Conservation (phyloP, 1,140 invertebrate species). For the Rhizoglyphus robini region DNA sequence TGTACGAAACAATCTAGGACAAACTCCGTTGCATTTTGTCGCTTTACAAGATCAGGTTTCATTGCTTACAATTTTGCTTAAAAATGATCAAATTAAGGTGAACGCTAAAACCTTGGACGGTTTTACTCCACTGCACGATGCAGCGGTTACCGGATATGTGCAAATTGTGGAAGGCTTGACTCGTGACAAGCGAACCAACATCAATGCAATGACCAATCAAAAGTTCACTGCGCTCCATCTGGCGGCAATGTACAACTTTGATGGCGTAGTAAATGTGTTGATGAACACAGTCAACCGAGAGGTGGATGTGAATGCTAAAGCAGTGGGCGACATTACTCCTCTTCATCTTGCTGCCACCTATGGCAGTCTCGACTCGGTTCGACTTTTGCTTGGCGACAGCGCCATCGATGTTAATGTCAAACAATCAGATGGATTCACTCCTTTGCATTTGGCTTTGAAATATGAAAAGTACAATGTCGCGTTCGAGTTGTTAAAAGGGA, state of each 20-base stretch:
- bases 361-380: not conserved
- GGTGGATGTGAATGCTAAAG: not conserved
- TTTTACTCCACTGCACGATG: too few species aligned
- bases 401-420: not conserved
- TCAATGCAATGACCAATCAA: not conserved
- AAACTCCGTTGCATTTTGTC: too few species aligned
- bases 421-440: not conserved
- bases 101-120: too few species aligned
- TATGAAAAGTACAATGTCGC: not conserved
- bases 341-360: not conserved
- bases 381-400: not conserved
- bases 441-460: not conserved
- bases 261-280: not conserved
- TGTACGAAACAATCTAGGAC: too few species aligned
- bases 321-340: not conserved
- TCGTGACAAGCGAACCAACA: too few species aligned
- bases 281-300: not conserved
- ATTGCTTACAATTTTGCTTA: too few species aligned
- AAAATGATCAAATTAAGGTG: too few species aligned
- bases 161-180: not conserved
- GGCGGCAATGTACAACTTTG: not conserved
- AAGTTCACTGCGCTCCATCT: not conserved
- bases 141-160: too few species aligned
- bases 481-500: not conserved
- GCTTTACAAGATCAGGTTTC: too few species aligned